Base-by-base conservation (phyloP, 1,140 invertebrate species). In the Euwallacea similis region DNA sequence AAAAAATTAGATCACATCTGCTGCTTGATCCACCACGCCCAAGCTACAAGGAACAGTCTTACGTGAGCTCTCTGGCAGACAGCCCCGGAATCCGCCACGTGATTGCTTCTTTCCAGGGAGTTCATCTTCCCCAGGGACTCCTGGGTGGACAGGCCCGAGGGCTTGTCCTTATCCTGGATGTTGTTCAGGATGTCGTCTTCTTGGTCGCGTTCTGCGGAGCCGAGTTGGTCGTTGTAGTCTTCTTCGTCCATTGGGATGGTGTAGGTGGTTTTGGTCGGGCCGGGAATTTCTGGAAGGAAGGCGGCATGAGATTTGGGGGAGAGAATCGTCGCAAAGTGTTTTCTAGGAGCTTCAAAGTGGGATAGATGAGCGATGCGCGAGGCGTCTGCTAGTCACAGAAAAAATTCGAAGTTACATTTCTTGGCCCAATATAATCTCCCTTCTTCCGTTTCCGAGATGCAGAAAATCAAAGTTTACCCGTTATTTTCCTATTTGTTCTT, bases 261-360 rank as follows among this genome's bases (percentile, higher is more conserved):
- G 16, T 58, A 55, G 21, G 21, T 33, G 6, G 61, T 80, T 74
- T 81, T 78, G 69, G 83, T 85, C 66, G 85, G 84, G 59, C 84
- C 85, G 46, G 85, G 85, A 69, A 86, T 86, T 81, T 86, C 85
- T 86, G 77, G 72, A 75, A 66, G 7, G 3, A 41, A 41, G 33
- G 21, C 21, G 21, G 21, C 21, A 33, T 33, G 21, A 33, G 21
- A 33, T 33, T 33, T 2, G 4, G 21, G 4, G 21, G 21, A 33
- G 21, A 33, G 21, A 33, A 4, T 2, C 4, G 21, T 33, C 21
- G 21, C 21, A 33, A 33, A 4, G 21, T 2, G 1, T 4, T 4
- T 33, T 33, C 4, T 1, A 33, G 21, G 21, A 4, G 21, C 21
- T 33, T 33, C 21, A 33, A 33, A 33, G 21, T 2, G 21, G 21